Evolutionary conservation across 2,113 vertebrate species (phyloP), one percentile per base, ranked within the genome.

Genomic region (Bufo gargarizans): DNA sequence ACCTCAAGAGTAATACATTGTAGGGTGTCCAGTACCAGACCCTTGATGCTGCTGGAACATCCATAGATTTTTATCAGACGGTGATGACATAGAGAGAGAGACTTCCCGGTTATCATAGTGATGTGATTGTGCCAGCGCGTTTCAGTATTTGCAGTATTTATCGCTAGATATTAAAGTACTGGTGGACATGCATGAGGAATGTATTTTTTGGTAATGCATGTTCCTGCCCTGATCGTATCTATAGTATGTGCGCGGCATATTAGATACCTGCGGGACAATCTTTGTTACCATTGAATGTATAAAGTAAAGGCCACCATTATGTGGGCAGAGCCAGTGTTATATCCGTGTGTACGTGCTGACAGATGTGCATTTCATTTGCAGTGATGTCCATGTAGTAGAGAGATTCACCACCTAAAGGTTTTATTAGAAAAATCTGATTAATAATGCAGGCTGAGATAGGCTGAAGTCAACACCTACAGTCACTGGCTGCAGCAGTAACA

Each of bases 131-230:
- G 71, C 80, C 47, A 22, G 58, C 55, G 56, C 22, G 7, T 45
- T 19, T 78, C 77, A 55, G 22, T 61, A 19, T 59, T 81, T 61
- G 78, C 55, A 84, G 82, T 84, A 71, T 71, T 67, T 84, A 81
- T 59, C 43, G 14, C 58, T 61, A 71, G 47, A 55, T 65, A 71
- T 71, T 6, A 65, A 71, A 33, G 47, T 69, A 13, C 63, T 55
- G 82, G 82, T 50, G 1, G n/a, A 71, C 82, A 55, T 71, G 63
- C 82, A 84, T 84, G 82, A 71, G n/a, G 81, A 65, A 83, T 83
- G 82, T 84, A 71, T 84, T 43, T 45, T 61, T 81, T 33, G 78
- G 59, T 59, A 81, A 6, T 71, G 63, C 63, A 84, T 84, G 82
- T 65, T 17, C n/a, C n/a, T 9, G 63, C 63, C 16, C 82, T 69